Conservation (phyloP, 2,113 vertebrate genomes). For the Hydropotes inermis region DNA sequence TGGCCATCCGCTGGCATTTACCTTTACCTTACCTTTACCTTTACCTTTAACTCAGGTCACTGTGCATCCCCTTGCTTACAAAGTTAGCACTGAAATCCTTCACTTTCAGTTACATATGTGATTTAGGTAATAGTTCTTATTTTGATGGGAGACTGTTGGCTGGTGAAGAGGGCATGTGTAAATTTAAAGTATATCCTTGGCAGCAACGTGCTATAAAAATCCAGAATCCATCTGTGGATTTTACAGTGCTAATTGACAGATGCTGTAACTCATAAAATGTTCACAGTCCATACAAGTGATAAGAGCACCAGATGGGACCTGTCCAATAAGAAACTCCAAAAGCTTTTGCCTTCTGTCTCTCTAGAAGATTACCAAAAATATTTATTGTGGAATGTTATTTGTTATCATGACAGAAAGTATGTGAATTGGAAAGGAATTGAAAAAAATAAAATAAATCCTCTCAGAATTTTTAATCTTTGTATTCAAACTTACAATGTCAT, state of each 20-base stretch:
- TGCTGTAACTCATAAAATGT: slow-evolving; percentile 49
- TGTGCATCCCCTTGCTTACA: neutral
- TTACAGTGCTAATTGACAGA: slow-evolving; percentile 60
- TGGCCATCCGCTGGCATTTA: neutral
- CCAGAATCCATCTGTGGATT: slow-evolving; percentile 17
- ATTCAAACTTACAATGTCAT: neutral
- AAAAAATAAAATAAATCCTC: neutral
- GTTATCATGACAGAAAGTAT: neutral
- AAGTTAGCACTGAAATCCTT: neutral
- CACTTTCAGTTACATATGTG: neutral
- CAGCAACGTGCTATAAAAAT: neutral
- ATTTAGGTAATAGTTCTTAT: neutral
- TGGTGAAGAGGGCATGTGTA: neutral
- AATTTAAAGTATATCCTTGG: slow-evolving; percentile 21
- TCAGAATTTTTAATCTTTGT: neutral
- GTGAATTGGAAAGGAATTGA: neutral
- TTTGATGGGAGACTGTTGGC: neutral
- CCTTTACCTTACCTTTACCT: neutral
- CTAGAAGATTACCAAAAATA: slow-evolving; percentile 33
- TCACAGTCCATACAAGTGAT: slow-evolving; percentile 24
- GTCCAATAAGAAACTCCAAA: slow-evolving; percentile 27
- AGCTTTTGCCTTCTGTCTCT: slow-evolving; percentile 15
- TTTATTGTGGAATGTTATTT: slow-evolving; percentile 1
- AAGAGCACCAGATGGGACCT: slow-evolving; percentile 57
- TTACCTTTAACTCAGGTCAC: neutral